Conservation (phyloP, 2,797 vertebrate species). For the Huso huso region DNA sequence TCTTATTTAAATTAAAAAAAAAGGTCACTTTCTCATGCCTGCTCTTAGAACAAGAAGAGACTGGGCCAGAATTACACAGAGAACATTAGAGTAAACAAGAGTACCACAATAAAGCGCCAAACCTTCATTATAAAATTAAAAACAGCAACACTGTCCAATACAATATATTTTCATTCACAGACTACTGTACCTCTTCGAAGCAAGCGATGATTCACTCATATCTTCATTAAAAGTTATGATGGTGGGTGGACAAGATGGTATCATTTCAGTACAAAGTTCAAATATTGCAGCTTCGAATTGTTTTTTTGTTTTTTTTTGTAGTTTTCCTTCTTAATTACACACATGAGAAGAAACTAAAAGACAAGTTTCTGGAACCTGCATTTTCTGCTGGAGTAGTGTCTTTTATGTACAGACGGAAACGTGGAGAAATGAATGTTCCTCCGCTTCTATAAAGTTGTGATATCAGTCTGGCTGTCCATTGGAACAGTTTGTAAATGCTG, state of each 20-base stretch:
- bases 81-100: conserved; percentile 28
- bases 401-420: conserved; percentile 62
- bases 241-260: conserved; percentile 48
- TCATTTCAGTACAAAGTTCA: conserved; percentile 40
- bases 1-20: conserved; percentile 32
- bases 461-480: conserved; percentile 92
- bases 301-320: conserved; percentile 51
- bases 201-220: conserved; percentile 28
- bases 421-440: conserved; percentile 33
- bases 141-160: conserved; percentile 34
- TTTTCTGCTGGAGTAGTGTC: conserved; percentile 68
- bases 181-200: conserved; percentile 42
- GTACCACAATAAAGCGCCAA: conserved; percentile 42
- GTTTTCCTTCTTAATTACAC: conserved; percentile 33
- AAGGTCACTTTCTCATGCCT: conserved; percentile 42
- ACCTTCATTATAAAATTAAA: conserved; percentile 48
- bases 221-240: conserved; percentile 45
- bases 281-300: conserved; percentile 56
- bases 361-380: conserved; percentile 74
- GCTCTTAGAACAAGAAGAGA: conserved; percentile 40
- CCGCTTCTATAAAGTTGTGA: conserved; percentile 78
- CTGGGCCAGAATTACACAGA: conserved; percentile 35
- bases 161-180: conserved; percentile 43
- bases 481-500: conserved; percentile 80
- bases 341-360: conserved; percentile 63